A percentile compares a stretch with the other conserved stretches of the same genome.
These are phyloP conservation scores for Stichopus horrens DNA, from an alignment of 53 echinoderm and acorn worm species.

Conservation along the genomic window DNA sequence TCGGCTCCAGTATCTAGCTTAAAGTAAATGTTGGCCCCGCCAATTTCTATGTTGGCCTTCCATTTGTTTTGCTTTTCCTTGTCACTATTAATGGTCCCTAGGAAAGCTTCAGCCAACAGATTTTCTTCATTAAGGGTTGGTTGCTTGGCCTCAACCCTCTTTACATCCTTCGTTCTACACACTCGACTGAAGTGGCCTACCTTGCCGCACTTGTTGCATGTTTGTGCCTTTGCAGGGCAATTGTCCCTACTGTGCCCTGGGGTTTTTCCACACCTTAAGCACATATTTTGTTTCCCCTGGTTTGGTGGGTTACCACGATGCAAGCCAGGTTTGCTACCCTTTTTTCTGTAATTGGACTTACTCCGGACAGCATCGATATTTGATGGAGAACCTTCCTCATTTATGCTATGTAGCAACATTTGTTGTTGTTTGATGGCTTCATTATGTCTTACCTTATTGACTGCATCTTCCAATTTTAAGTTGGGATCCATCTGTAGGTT, in stretches of 20 bases:
- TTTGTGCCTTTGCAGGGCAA: conserved; percentile 7
- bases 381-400: background rate
- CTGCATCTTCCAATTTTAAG: background rate
- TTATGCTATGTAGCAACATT: background rate
- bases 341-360: background rate
- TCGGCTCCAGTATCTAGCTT: conserved; percentile 24
- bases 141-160: background rate
- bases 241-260: background rate
- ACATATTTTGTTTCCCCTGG: background rate
- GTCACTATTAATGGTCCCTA: background rate
- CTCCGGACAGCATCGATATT: background rate
- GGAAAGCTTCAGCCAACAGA: background rate
- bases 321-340: background rate
- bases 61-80: background rate
- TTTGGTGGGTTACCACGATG: background rate
- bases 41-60: background rate
- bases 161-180: background rate
- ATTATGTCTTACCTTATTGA: background rate
- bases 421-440: conserved; percentile 22
- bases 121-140: background rate
- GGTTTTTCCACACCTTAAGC: background rate
- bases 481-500: conserved; percentile 4
- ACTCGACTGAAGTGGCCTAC: background rate
- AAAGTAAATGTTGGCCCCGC: background rate
- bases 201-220: background rate